Conservation (phyloP, 1,140 invertebrate genomes). For the Dreissena rostriformis region DNA sequence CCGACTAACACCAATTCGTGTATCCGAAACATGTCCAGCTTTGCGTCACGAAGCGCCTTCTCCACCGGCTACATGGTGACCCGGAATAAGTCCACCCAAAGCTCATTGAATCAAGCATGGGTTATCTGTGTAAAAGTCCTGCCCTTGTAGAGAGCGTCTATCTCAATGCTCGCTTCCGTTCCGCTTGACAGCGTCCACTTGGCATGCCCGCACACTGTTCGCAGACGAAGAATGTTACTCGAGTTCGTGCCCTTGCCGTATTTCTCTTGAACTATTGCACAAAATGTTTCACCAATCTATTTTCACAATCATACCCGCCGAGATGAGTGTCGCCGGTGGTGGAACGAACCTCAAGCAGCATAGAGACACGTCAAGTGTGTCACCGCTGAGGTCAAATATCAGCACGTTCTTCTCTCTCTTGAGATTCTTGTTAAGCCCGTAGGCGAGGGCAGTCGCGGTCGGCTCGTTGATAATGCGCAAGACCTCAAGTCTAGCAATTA, state of each 20-base stretch:
- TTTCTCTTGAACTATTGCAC: slow-evolving; percentile 83
- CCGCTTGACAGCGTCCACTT: slow-evolving; percentile 97
- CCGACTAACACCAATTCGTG: slow-evolving; percentile 98
- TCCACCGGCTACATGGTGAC: slow-evolving; percentile 96
- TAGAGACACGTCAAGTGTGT: slow-evolving; percentile 74
- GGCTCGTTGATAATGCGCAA: slow-evolving; percentile 82
- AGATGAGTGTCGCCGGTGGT: slow-evolving; percentile 83
- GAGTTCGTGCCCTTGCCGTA: slow-evolving; percentile 96
- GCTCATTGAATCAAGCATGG: slow-evolving; percentile 86
- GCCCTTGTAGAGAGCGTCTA: slow-evolving; percentile 97
- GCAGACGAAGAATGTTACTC: slow-evolving; percentile 93
- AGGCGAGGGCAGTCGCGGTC: slow-evolving; percentile 82
- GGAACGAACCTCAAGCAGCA: slow-evolving; percentile 87
- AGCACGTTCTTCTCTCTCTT: slow-evolving; percentile 74
- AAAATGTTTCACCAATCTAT: slow-evolving; percentile 93
- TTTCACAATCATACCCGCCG: slow-evolving; percentile 85
- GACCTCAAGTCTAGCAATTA: slow-evolving; percentile 82
- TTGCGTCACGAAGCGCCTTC: slow-evolving; percentile 95
- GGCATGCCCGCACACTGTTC: slow-evolving; percentile 96
- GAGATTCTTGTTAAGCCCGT: slow-evolving; percentile 84
- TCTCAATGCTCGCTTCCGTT: slow-evolving; percentile 89
- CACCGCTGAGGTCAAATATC: slow-evolving; percentile 76
- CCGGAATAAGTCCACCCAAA: slow-evolving; percentile 94
- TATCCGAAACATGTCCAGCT: slow-evolving; percentile 95
- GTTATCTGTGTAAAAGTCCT: slow-evolving; percentile 98